Evolutionary conservation across 1,140 invertebrate genomes (phyloP).

Genomic region (Steinernema feltiae): DNA sequence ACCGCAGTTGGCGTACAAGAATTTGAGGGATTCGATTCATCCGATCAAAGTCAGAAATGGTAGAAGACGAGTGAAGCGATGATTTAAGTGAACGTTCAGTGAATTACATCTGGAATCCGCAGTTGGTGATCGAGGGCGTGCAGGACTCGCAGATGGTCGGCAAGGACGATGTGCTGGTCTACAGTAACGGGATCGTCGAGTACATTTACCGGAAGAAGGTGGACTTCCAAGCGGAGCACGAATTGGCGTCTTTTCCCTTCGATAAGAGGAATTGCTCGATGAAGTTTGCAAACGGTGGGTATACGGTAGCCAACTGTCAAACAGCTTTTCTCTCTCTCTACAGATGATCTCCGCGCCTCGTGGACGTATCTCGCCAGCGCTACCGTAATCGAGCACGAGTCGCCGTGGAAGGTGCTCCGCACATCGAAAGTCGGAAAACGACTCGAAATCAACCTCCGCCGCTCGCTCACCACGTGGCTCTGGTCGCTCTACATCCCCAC

Average conservation of each 20-base stretch:
- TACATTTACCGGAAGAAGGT: background rate
- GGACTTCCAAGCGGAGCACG: background rate
- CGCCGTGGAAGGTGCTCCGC: background rate
- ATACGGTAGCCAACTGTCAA: background rate
- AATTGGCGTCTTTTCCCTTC: background rate
- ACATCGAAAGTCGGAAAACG: background rate
- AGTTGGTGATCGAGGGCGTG: background rate
- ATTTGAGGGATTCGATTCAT: background rate
- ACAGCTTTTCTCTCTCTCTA: background rate
- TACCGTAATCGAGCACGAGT: background rate
- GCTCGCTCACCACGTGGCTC: conserved; percentile 2
- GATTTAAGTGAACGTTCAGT: no score
- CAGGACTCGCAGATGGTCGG: background rate
- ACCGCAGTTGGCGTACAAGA: background rate
- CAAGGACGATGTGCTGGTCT: background rate
- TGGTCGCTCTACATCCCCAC: background rate
- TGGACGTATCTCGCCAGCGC: background rate
- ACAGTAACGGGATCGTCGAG: background rate
- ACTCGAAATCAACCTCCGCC: background rate
- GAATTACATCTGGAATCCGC: conserved; percentile 3
- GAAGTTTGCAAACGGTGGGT: background rate
- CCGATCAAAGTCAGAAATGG: background rate
- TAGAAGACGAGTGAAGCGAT: no score
- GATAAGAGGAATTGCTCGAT: background rate
- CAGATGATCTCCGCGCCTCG: background rate